A percentile compares a stretch with the other conserved stretches of the same genome.
Evolutionary conservation across 2,888 invertebrate genomes (phyloP).

Genomic region (Pollenia griseotomentosa): DNA sequence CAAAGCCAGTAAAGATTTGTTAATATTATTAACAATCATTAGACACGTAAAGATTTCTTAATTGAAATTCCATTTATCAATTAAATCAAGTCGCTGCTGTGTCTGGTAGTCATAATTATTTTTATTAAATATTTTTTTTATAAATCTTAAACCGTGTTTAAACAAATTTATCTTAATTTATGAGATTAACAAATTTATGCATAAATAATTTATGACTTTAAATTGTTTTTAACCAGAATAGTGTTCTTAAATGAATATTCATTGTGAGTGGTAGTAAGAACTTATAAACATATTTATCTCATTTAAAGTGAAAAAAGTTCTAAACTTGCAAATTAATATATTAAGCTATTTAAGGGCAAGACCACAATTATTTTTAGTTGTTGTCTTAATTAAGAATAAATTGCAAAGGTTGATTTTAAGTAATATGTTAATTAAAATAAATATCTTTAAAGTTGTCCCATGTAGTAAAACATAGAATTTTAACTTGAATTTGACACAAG

Average conservation of each 20-base stretch:
- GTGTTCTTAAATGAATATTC: constrained; percentile 24
- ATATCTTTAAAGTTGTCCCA: not conserved
- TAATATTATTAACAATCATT: constrained; percentile 60
- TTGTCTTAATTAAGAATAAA: not conserved
- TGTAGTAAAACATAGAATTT: not conserved
- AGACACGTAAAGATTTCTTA: constrained; percentile 62
- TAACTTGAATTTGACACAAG: too few relatives aligned
- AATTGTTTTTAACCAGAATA: constrained; percentile 2
- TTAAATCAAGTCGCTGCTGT: constrained; percentile 28
- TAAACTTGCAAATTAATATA: not conserved
- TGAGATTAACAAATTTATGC: constrained; percentile 36
- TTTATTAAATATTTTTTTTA: constrained; percentile 11
- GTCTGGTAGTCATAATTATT: constrained; percentile 12
- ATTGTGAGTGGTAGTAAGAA: not conserved
- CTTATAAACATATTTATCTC: constrained; percentile 26
- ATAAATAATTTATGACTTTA: constrained; percentile 42
- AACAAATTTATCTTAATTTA: constrained; percentile 35
- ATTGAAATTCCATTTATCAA: constrained; percentile 68
- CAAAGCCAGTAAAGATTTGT: constrained; percentile 22
- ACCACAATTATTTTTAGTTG: not conserved
- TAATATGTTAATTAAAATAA: too few relatives aligned
- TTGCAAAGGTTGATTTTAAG: not conserved
- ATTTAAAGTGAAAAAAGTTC: not conserved
- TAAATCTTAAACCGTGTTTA: constrained; percentile 33
- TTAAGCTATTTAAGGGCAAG: not conserved